phyloP scores from a whole-genome alignment of 1,140 invertebrate species.

The Nephila pilipes region DNA sequence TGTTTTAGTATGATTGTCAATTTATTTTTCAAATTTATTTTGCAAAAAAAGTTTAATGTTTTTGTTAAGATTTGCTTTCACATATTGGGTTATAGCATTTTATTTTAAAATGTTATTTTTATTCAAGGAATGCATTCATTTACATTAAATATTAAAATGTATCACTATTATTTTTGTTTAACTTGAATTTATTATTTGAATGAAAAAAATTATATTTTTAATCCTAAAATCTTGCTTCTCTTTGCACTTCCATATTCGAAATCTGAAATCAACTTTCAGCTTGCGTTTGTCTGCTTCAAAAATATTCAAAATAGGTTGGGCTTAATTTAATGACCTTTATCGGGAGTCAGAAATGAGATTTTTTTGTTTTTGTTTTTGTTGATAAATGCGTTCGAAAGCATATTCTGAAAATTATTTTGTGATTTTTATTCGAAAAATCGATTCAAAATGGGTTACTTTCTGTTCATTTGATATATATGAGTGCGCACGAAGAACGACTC shows the following conservation, averaged over 20 bases:
- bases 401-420: slow-evolving; percentile 10
- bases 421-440: slow-evolving; percentile 39
- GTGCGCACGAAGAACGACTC: not conserved
- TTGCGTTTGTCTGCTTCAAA: not conserved
- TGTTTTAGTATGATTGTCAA: too few relatives aligned
- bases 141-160: too few relatives aligned
- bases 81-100: too few relatives aligned
- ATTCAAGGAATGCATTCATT: too few relatives aligned
- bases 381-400: slow-evolving; percentile 34
- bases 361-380: not conserved
- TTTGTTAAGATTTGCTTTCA: too few relatives aligned
- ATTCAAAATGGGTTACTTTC: slow-evolving; percentile 27
- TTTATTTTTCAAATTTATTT: too few relatives aligned
- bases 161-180: too few relatives aligned
- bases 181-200: too few relatives aligned
- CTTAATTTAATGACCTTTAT: slow-evolving; percentile 23
- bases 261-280: not conserved
- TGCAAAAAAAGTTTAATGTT: too few relatives aligned
- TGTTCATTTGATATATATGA: not conserved
- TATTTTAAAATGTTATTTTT: too few relatives aligned
- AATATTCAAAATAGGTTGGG: not conserved
- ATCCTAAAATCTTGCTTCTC: not conserved
- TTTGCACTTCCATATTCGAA: not conserved
- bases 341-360: not conserved
- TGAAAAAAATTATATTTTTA: too few relatives aligned